These are phyloP conservation scores for Orthonevra nobilis DNA, from an alignment of 2,888 invertebrate species.

Conservation along the genomic window DNA sequence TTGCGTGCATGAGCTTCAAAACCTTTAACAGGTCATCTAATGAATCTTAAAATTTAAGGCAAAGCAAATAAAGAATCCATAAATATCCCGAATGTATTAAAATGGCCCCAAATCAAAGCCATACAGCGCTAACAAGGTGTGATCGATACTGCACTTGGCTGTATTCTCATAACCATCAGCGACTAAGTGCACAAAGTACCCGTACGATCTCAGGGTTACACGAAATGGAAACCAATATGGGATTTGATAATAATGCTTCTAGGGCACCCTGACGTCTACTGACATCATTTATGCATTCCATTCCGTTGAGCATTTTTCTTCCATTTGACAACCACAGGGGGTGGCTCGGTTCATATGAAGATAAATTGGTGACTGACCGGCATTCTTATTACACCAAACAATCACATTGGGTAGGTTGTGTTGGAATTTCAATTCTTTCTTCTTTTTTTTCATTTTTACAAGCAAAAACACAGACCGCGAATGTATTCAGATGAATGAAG, in stretches of 20 bases:
- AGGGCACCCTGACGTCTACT: conserved; percentile 18
- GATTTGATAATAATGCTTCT: neutral
- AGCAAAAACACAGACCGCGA: neutral
- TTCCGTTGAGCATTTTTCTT: conserved; percentile 11
- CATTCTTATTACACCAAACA: neutral
- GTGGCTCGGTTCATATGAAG: conserved; percentile 7
- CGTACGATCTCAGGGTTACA: conserved; percentile 55
- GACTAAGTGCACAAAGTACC: neutral
- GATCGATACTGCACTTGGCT: conserved; percentile 53
- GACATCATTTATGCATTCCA: conserved; percentile 11
- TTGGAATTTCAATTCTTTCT: neutral
- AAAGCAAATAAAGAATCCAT: no score
- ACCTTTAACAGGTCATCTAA: no score
- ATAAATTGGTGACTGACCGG: conserved; percentile 33
- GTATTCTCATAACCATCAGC: conserved; percentile 44
- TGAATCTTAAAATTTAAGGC: no score
- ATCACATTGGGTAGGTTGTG: neutral
- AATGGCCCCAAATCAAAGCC: conserved; percentile 41
- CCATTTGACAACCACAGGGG: neutral
- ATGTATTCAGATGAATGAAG: conserved; percentile 7
- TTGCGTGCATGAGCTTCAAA: no score
- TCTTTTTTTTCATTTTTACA: no score
- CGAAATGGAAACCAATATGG: conserved; percentile 47
- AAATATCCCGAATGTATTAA: conserved; percentile 5
- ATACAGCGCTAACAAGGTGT: no score